Evolutionary conservation across 2,113 vertebrate genomes (phyloP), one percentile per base, ranked within the genome.

Genomic region (Crotophaga sulcirostris): DNA sequence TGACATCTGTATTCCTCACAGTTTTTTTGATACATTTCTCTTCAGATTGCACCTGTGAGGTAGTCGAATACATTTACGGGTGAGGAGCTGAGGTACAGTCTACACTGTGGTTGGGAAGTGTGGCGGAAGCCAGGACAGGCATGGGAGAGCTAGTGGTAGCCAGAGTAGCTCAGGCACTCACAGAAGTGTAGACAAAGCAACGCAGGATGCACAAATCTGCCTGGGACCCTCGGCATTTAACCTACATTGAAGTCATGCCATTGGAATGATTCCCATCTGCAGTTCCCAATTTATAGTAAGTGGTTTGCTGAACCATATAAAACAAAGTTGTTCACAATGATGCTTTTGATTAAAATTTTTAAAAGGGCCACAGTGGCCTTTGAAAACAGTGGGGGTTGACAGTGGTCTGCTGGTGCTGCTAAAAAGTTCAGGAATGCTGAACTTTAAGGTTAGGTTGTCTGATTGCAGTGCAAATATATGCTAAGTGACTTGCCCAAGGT

Each of bases 401-500:
- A 95, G 86, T 94, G 89, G 91, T 91, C 91, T 89, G 83, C 47
- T 96, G 69, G 86, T 94, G 69, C 89, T 94, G 73, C 94, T 94
- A 87, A 84, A 96, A 97, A 81, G 96, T 95, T 95, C 94, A 96
- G 89, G 95, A 95, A 96, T 96, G 96, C 95, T 95, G 91, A 96
- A 96, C 95, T 95, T 96, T 96, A 96, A 96, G 91, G 93, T 96
- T 97, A 96, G 91, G 89, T 94, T 96, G 96, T 95, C 95, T 97
- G 94, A 96, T 91, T 96, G 94, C 93, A 93, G 95, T 95, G 96
- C 96, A 97, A 96, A 97, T 97, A 97, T 95, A 97, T 95, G 93
- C 96, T 93, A 96, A 97, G 94, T 96, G 95, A 97, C 94, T 94
- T 96, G 95, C 94, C 94, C 96, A 97, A 96, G 95, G 95, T 96